Conservation (phyloP, 2,113 vertebrate genomes). For the Nothoprocta perdicaria region DNA sequence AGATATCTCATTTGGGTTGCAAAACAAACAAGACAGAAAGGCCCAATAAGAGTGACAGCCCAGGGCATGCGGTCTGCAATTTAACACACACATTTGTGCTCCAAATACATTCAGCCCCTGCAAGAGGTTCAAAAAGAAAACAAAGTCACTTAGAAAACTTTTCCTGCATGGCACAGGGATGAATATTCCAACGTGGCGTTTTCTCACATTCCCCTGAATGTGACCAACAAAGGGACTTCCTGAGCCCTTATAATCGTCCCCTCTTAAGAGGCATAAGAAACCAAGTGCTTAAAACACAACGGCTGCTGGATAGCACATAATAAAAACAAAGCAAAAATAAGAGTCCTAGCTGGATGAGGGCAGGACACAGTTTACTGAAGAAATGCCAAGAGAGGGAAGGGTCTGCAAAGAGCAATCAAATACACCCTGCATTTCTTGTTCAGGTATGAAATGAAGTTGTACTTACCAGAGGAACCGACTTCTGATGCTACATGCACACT, state of each 20-base stretch:
- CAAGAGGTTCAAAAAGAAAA: slow-evolving; percentile 76
- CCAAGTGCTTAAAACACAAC: not conserved
- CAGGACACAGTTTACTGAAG: not conserved
- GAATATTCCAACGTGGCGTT: not conserved
- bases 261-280: not conserved
- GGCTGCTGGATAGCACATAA: not conserved
- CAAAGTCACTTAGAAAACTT: slow-evolving; percentile 67
- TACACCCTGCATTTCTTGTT: not conserved
- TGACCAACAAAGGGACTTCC: not conserved
- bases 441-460: slow-evolving; percentile 29
- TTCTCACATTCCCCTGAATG: not conserved
- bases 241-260: not conserved
- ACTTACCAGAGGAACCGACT: slow-evolving; percentile 67
- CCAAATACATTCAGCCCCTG: slow-evolving; percentile 80
- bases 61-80: slow-evolving; percentile 70
- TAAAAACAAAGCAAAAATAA: not conserved
- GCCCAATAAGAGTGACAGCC: slow-evolving; percentile 78
- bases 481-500: slow-evolving; percentile 1
- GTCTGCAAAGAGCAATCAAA: not conserved
- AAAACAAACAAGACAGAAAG: slow-evolving; percentile 82
- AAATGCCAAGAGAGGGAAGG: not conserved
- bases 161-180: not conserved
- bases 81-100: slow-evolving; percentile 77
- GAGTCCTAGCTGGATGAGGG: not conserved
- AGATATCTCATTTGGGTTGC: slow-evolving; percentile 82